These are phyloP conservation scores for Syngnathus rostellatus DNA, from an alignment of 2,797 vertebrate species.

Conservation along the genomic window DNA sequence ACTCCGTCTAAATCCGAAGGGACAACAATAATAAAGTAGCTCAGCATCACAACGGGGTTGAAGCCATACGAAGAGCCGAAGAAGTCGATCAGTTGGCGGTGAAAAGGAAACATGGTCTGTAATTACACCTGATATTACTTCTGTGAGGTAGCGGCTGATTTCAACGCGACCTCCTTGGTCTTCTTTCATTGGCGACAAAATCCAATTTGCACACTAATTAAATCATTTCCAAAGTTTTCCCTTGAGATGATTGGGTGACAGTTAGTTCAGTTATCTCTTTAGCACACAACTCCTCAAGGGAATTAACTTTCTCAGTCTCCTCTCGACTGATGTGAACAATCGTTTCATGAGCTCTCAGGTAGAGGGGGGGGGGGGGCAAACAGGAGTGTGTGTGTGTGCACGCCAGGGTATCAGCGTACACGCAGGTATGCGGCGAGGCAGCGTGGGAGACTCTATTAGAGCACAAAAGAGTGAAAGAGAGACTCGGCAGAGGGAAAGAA, in stretches of 20 bases:
- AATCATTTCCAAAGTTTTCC: slow-evolving; percentile 68
- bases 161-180: slow-evolving; percentile 38
- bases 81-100: slow-evolving; percentile 11
- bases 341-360: slow-evolving; percentile 20
- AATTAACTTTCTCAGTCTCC: slow-evolving; percentile 48
- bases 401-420: slow-evolving; percentile 44
- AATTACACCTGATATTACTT: slow-evolving; percentile 30
- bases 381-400: slow-evolving; percentile 7
- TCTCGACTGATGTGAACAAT: slow-evolving; percentile 25
- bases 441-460: slow-evolving; percentile 53
- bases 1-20: slow-evolving; percentile 26
- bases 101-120: slow-evolving; percentile 23
- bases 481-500: slow-evolving; percentile 37
- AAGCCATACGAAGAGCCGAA: slow-evolving; percentile 29
- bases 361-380: slow-evolving; percentile 2
- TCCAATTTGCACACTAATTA: slow-evolving; percentile 80
- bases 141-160: slow-evolving; percentile 20
- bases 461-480: slow-evolving; percentile 58
- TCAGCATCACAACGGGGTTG: slow-evolving; percentile 25
- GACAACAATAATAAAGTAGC: slow-evolving; percentile 22
- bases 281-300: slow-evolving; percentile 58
- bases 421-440: slow-evolving; percentile 43
- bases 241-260: slow-evolving; percentile 55
- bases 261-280: slow-evolving; percentile 68
- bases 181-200: slow-evolving; percentile 52